Evolutionary conservation across 2,113 vertebrate species (phyloP), one percentile per base, ranked within the genome.

Genomic region (Zapus hudsonius): DNA sequence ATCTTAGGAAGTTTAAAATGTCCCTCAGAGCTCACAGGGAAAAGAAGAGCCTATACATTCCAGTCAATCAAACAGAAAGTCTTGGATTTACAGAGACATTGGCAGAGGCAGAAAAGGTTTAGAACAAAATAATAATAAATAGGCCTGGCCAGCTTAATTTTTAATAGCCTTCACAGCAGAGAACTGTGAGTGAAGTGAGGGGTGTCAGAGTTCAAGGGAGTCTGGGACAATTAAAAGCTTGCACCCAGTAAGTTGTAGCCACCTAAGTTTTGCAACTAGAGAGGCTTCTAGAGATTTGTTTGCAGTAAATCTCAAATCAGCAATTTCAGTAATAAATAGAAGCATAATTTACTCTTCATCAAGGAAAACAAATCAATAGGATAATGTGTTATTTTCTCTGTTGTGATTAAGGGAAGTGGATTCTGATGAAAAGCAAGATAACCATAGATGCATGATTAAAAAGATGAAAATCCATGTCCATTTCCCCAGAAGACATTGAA

Each of bases 321-420:
- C 73, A 61, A 79, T 38, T 93, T 67, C 27, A 91, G 85, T 90
- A 93, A 93, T 88, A 87, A 85, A 66, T 92, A 55, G 36, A 87
- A 91, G 33, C 81, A 82, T 78, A 72, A 57, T 92, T 95, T 72
- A 69, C 38, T n/a, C 12, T 78, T 95, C 38, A 74, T 85, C 38
- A 83, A 93, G 31, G 44, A 73, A 86, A 93, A 91, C 33, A 91
- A 85, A 81, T 95, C 79, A 95, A 67, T 94, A 86, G 7, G 10
- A 88, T 40, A 80, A 92, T 88, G 66, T 52, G 9, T 80, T 94
- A n/a, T 74, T 84, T 92, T 80, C 55, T 64, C 36, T 76, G 70
- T 36, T 94, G 16, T 79, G 89, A 52, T 87, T 88, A 73, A 76
- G 44, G 73, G 36, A 84, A 91, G 20, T 75, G 9, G 40, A 57